phyloP scores from a whole-genome alignment of 2,113 vertebrate species.

The Cariama cristata region DNA sequence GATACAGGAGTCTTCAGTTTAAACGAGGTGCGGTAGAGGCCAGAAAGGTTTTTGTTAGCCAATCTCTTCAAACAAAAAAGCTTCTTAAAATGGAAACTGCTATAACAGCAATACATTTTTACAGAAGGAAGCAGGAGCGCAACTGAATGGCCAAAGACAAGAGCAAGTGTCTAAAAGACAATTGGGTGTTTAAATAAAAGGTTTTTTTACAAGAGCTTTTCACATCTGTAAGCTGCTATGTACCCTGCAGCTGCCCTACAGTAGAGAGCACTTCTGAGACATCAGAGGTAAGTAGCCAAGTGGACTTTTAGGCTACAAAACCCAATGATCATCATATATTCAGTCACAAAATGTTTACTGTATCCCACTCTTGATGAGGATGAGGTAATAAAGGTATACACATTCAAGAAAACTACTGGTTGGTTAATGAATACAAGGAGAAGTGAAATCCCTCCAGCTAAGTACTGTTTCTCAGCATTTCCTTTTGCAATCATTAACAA shows the following conservation, averaged over 20 bases:
- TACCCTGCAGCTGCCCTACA: neutral
- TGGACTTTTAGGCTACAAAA: neutral
- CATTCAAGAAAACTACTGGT: neutral
- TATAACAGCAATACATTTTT: neutral
- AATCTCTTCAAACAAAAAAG: neutral
- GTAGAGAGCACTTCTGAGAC: neutral
- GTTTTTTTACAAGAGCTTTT: fast-evolving
- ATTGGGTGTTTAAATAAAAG: neutral
- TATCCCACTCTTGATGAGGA: neutral
- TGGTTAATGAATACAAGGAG: neutral
- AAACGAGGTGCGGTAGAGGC: neutral
- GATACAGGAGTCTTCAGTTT: neutral
- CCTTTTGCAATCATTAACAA: neutral
- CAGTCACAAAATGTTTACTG: neutral
- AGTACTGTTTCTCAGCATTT: neutral
- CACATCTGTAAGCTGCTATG: neutral
- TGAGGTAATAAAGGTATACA: neutral
- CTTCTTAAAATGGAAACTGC: neutral
- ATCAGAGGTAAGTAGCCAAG: neutral
- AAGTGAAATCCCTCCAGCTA: neutral
- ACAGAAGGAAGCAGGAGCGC: neutral
- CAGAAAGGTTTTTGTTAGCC: neutral
- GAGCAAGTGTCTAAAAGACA: neutral
- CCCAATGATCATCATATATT: neutral
- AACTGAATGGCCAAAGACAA: neutral